Evolutionary conservation across 2,797 vertebrate genomes (phyloP).

Genomic region (Semotilus atromaculatus): DNA sequence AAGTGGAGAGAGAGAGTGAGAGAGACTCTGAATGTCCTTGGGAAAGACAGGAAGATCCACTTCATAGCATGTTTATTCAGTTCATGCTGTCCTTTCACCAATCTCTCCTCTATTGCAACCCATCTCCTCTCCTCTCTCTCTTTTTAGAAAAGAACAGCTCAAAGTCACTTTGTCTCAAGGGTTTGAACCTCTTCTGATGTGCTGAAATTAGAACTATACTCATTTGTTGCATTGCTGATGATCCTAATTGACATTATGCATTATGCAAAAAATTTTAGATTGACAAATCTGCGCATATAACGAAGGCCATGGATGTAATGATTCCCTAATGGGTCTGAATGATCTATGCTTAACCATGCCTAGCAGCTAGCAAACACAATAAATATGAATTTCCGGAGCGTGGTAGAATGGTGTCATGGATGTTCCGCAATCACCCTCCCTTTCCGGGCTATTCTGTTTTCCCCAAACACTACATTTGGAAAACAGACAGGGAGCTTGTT

Average conservation of each 20-base stretch:
- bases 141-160: slow-evolving; percentile 34
- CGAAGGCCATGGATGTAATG: slow-evolving; percentile 16
- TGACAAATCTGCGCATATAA: slow-evolving; percentile 23
- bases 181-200: slow-evolving; percentile 43
- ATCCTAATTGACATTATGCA: slow-evolving; percentile 31
- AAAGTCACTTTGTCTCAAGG: slow-evolving; percentile 46
- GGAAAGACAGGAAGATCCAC: slow-evolving; percentile 77
- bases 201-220: slow-evolving; percentile 25
- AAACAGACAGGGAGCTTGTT: slow-evolving; percentile 78
- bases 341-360: slow-evolving; percentile 69
- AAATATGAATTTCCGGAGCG: slow-evolving; percentile 74
- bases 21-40: slow-evolving; percentile 77
- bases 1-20: slow-evolving; percentile 58
- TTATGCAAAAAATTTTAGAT: neutral
- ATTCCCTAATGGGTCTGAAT: slow-evolving; percentile 54
- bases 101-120: slow-evolving; percentile 45
- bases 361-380: slow-evolving; percentile 65
- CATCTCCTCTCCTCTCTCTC: slow-evolving; percentile 19
- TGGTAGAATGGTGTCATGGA: slow-evolving; percentile 55
- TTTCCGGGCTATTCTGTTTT: slow-evolving; percentile 58
- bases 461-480: slow-evolving; percentile 66
- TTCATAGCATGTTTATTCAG: slow-evolving; percentile 65
- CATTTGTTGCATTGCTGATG: slow-evolving; percentile 40
- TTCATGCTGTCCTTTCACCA: slow-evolving; percentile 38
- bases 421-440: slow-evolving; percentile 54